Percentiles rank a stretch among this genome's conserved stretches.
phyloP scores from a whole-genome alignment of 37 sponge, comb jelly and placozoan species.

The Theonella swinhoei region DNA sequence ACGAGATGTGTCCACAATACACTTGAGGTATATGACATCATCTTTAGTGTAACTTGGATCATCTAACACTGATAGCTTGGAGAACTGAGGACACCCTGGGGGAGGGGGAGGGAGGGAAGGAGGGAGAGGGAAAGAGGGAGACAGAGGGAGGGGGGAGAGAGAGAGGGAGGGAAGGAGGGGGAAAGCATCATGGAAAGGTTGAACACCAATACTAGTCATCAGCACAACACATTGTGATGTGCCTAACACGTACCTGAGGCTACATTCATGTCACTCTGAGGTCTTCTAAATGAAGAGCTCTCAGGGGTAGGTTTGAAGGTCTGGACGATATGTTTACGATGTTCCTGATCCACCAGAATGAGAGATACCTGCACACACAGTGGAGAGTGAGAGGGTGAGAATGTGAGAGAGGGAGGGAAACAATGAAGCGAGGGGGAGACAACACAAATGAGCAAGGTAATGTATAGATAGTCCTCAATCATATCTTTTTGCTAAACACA shows the following conservation, averaged over 20 bases:
- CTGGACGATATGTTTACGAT: not conserved
- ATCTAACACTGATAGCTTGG: constrained; percentile 39
- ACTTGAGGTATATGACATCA: constrained; percentile 64
- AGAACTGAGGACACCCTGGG: constrained; percentile 57
- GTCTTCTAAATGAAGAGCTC: constrained; percentile 41
- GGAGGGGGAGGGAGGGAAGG: constrained; percentile 1
- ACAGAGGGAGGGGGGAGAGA: not conserved
- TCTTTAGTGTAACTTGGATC: constrained; percentile 55
- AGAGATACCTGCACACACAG: not conserved
- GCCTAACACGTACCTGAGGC: constrained; percentile 30
- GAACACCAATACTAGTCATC: too few species aligned
- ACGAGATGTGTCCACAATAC: constrained; percentile 55
- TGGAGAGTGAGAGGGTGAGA: too few species aligned
- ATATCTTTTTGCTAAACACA: constrained; percentile 49
- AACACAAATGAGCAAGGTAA: too few species aligned
- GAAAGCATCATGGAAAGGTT: not conserved
- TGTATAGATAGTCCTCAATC: too few species aligned
- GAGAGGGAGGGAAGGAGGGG: not conserved
- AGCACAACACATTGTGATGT: too few species aligned
- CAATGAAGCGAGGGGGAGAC: too few species aligned
- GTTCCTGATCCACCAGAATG: not conserved
- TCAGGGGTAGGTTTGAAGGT: not conserved
- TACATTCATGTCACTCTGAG: constrained; percentile 64
- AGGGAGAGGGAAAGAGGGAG: not conserved
- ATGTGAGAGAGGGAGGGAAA: too few species aligned